Evolutionary conservation across 2,797 vertebrate species (phyloP), one percentile per base, ranked within the genome.

Genomic region (Microtus agrestis): DNA sequence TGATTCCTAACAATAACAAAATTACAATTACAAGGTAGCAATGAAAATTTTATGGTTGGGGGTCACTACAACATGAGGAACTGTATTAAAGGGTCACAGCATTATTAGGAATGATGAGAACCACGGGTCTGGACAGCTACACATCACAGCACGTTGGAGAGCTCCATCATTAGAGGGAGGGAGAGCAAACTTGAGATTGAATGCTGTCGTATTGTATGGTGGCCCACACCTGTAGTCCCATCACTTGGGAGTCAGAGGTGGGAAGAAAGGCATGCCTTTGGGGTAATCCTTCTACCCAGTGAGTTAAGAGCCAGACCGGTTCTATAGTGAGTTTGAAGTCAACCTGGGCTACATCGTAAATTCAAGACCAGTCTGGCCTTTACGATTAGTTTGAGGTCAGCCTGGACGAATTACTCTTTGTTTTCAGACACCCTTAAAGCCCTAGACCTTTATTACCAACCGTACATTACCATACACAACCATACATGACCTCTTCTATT

Each of bases 81-180:
- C 40, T 85, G 11, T 67, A n/a, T 85, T 25, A 48, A 84, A 63
- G 29, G 25, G 61, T 34, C 61, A 43, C 6, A 48, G 10, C 61
- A 67, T 14, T 14, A 85, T 23, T 65, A 85, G 61, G 61, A 85
- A 85, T 11, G 27, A 7, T n/a, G 61, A n/a, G 43, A 48, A 67
- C 17, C 43, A 34, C 1, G 21, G 2, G 17, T 34, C 61, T 34
- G 59, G 29, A 73, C 6, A 56, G n/a, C 0, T 19, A n/a, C 7
- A 56, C 6, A 23, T 79, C 13, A 76, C 15, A 76, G 29, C 31
- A 69, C 2, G 8, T 0, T 37, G 17, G 82, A 91, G 69, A 21
- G 21, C 0, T 46, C 37, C 67, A 5, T 37, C 67, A 5, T 74
- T 34, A 29, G 3, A 8, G 6, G 54, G 11, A 5, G 17, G 54